These are phyloP conservation scores for Nycteola revayana DNA, from an alignment of 2,888 invertebrate species.

Conservation along the genomic window DNA sequence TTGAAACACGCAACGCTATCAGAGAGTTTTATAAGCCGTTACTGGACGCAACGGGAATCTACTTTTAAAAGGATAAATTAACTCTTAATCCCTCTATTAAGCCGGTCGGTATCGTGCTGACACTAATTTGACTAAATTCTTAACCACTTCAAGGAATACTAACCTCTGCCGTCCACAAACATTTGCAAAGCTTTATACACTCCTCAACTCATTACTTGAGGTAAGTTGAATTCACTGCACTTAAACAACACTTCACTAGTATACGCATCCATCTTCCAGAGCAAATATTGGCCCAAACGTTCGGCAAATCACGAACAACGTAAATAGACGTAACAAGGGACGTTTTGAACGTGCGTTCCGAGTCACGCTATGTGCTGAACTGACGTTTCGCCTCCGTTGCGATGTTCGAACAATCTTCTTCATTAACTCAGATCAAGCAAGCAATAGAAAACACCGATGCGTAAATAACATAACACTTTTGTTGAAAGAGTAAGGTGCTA, in stretches of 20 bases:
- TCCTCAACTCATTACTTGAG: constrained; percentile 60
- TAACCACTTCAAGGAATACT: constrained; percentile 36
- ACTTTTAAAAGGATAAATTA: constrained; percentile 25
- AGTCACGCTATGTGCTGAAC: constrained; percentile 57
- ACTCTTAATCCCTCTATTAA: constrained; percentile 27
- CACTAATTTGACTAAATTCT: constrained; percentile 29
- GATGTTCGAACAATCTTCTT: constrained; percentile 51
- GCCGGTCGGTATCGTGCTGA: constrained; percentile 13
- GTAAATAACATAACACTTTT: constrained; percentile 17
- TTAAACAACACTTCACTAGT: constrained; percentile 59
- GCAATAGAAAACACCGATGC: constrained; percentile 36
- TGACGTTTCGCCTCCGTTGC: constrained; percentile 48
- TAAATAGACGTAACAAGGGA: constrained; percentile 52
- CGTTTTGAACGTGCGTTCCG: constrained; percentile 60
- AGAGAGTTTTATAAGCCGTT: constrained; percentile 17
- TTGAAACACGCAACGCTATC: constrained; percentile 35
- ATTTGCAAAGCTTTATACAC: constrained; percentile 52
- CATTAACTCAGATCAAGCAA: constrained; percentile 48
- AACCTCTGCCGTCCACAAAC: constrained; percentile 77
- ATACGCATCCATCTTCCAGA: constrained; percentile 53
- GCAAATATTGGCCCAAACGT: constrained; percentile 54
- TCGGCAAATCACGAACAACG: constrained; percentile 48
- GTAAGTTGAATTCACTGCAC: constrained; percentile 57
- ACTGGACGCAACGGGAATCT: constrained; percentile 19
- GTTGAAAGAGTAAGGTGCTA: not conserved